Percentiles rank a stretch among this genome's conserved stretches.
Evolutionary conservation across 2,888 invertebrate genomes (phyloP).

Genomic region (Myopa tessellatipennis): DNA sequence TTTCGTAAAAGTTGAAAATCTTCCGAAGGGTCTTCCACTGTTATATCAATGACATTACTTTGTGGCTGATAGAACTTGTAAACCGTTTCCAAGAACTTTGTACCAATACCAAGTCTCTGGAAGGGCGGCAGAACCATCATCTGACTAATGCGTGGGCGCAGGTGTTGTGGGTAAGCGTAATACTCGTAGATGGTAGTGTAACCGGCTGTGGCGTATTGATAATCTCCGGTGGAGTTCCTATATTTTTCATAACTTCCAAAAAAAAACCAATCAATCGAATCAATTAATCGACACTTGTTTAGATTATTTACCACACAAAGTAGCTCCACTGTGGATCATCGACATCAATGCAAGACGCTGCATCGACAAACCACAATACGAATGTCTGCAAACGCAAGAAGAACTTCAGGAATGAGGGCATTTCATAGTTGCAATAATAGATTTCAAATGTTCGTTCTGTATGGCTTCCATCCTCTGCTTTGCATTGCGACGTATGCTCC

Average conservation of each 20-base stretch:
- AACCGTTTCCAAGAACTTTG: conserved; percentile 75
- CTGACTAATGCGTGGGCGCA: conserved; percentile 92
- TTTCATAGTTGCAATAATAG: conserved; percentile 79
- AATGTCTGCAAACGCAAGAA: conserved; percentile 91
- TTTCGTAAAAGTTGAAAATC: conserved; percentile 91
- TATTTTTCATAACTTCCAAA: conserved; percentile 78
- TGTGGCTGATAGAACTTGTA: conserved; percentile 71
- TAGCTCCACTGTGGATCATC: conserved; percentile 94
- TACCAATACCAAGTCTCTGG: conserved; percentile 86
- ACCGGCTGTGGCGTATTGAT: conserved; percentile 82
- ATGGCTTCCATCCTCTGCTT: conserved; percentile 54
- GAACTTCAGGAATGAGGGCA: conserved; percentile 80
- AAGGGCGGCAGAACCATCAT: conserved; percentile 93
- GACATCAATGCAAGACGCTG: conserved; percentile 91
- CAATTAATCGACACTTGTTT: background rate
- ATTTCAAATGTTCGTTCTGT: conserved; percentile 77
- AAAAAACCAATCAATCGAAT: conserved; percentile 1
- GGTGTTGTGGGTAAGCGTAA: conserved; percentile 90
- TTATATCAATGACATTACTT: conserved; percentile 72
- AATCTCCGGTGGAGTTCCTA: conserved; percentile 71
- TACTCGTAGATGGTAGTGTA: conserved; percentile 94
- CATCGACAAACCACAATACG: conserved; percentile 95
- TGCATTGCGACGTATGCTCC: conserved; percentile 70
- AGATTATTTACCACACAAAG: conserved; percentile 77
- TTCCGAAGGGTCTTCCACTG: conserved; percentile 95